Base-by-base conservation (phyloP, 1,140 invertebrate species). In the Eufriesea mexicana region DNA sequence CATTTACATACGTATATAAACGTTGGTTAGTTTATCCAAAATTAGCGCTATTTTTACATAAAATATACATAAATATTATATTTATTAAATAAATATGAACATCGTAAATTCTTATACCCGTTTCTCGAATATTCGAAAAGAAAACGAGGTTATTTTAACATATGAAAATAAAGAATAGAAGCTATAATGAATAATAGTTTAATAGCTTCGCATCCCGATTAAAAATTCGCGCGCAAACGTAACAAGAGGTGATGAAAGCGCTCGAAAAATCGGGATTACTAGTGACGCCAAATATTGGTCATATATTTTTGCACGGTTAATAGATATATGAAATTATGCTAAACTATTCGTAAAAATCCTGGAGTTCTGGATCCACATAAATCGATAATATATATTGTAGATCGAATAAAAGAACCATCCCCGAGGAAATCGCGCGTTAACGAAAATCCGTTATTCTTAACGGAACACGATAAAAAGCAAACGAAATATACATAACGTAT, bases 181-280 rank as follows among this genome's bases (percentile, higher is more conserved):
- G 14, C 23, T 49, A 64, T 49, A 16, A 42, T 57, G 16, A 25
- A 35, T 0, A 25, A 0, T 8, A 70, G 28, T 49, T n/a, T 47
- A 5, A 28, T 51, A 54, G 25, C 5, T 51, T 47, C 0, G 5
- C 14, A 71, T 64, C 9, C 0, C 14, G 25, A 59, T 87, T 76
- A 42, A 88, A 87, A 73, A 77, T 89, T 89, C 79, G 84, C 87
- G 87, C 87, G 87, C 75, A 57, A 89, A 85, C 67, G 23, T 71
- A 54, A 25, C 25, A 2, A 75, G 20, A n/a, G n/a, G 42, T 28
- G 61, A 73, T 57, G 66, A 77, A 71, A 61, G 51, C 64, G 45
- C 47, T 75, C 49, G 42, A 57, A 76, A 80, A 87, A 75, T 57
- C 42, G 14, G 10, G 55, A 81, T 61, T 14, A 71, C 55, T 16